These are phyloP conservation scores for Anastrepha obliqua DNA, from an alignment of 1,140 invertebrate species.

Conservation along the genomic window DNA sequence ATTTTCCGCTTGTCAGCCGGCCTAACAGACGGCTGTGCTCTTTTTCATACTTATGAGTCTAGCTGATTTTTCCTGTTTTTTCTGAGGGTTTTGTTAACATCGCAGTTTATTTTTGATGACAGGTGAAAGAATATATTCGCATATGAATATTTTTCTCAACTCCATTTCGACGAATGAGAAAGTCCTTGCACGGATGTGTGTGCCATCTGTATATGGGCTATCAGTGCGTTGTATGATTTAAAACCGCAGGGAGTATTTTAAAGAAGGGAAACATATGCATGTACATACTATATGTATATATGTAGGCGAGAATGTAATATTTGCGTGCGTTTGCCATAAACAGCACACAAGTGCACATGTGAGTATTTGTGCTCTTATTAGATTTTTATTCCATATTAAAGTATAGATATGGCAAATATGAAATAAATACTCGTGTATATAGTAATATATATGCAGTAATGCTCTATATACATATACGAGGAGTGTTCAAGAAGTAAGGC, in stretches of 20 bases:
- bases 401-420: neutral
- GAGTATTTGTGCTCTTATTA: neutral
- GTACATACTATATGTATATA: neutral
- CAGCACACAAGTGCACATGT: neutral
- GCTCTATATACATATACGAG: neutral
- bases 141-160: neutral
- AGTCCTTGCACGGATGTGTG: neutral
- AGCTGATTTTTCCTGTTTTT: conserved; percentile 16
- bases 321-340: neutral
- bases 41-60: neutral
- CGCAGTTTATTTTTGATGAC: conserved; percentile 27
- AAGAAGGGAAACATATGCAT: neutral
- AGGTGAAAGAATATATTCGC: conserved; percentile 18
- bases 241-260: conserved; percentile 37
- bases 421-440: neutral
- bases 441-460: neutral
- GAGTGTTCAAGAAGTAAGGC: neutral
- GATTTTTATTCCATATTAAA: neutral
- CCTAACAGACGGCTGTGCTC: neutral
- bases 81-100: conserved; percentile 12
- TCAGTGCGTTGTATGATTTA: neutral
- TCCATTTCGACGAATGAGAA: neutral
- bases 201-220: neutral
- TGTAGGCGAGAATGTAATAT: neutral
- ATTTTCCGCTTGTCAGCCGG: conserved; percentile 11